Evolutionary conservation across 2,888 invertebrate genomes (phyloP).

Genomic region (Epinotia ramella): DNA sequence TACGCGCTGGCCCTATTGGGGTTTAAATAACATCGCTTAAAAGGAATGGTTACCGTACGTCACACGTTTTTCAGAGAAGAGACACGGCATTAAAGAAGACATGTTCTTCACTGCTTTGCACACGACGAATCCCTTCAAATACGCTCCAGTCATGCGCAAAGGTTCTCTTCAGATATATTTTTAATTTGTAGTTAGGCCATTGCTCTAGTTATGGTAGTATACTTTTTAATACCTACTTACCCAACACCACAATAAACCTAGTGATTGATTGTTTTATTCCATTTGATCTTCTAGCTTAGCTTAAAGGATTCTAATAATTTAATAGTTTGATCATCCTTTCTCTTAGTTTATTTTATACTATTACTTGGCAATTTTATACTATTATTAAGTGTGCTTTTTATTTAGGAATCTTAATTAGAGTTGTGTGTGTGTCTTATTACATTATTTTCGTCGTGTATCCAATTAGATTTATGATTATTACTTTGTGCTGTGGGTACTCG

Average conservation of each 20-base stretch:
- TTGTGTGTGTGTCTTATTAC: no score
- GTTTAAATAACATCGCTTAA: background rate
- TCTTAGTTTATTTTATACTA: no score
- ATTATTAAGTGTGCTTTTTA: background rate
- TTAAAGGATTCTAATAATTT: no score
- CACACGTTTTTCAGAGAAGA: slow-evolving; percentile 62
- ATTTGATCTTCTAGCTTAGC: background rate
- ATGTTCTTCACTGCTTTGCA: slow-evolving; percentile 72
- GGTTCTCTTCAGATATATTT: slow-evolving; percentile 57
- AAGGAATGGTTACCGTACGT: background rate
- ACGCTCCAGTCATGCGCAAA: slow-evolving; percentile 64
- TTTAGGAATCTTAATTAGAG: background rate
- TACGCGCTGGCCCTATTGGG: background rate
- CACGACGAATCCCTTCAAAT: slow-evolving; percentile 77
- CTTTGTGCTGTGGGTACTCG: background rate
- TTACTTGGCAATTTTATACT: no score
- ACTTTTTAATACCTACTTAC: background rate
- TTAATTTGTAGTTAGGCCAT: background rate
- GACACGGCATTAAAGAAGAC: slow-evolving; percentile 59
- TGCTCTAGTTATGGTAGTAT: background rate
- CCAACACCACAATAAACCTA: background rate
- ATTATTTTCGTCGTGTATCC: background rate
- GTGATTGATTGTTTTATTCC: background rate
- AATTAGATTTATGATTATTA: background rate
- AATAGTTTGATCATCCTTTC: no score